Evolutionary conservation across 2,797 vertebrate genomes (phyloP), one percentile per base, ranked within the genome.

Genomic region (Denticeps clupeoides): DNA sequence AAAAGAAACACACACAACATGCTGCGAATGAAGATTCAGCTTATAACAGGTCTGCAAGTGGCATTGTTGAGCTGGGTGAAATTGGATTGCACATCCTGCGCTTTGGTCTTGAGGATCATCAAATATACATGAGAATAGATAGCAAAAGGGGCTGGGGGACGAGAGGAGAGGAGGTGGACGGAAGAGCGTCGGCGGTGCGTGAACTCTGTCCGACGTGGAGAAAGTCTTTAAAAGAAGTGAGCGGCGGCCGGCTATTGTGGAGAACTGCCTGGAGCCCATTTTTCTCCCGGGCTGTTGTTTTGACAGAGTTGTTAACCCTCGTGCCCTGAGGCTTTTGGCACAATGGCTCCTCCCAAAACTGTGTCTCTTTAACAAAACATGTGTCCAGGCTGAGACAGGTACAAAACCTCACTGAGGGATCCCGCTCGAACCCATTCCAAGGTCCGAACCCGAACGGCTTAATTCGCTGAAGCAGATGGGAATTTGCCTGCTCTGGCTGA

Each of bases 111-210:
- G 31, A 41, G 27, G 59, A 46, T 55, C 11, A 68, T 75, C 41
- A 72, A 74, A 69, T 62, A 72, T 65, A 68, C 56, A 73, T 75
- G 67, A 58, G 58, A 56, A 48, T 23, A 41, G 44, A 61, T 57
- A 50, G 11, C 31, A 55, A 38, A 19, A 46, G 10, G 35, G 45
- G 50, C 42, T 19, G 37, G 32, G 25, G 44, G 22, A 40, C n/a
- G n/a, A n/a, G n/a, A n/a, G n/a, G n/a, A n/a, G n/a, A n/a, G n/a
- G n/a, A n/a, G n/a, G n/a, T n/a, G n/a, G n/a, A n/a, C 37, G 59
- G 59, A 54, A 51, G 54, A 40, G 54, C 44, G 48, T 69, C 57
- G 53, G 48, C 51, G 47, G 58, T 49, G 56, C 56, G 49, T 28
- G 12, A 53, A 66, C 53, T 47, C 31, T 49, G 58, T 55, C 40